phyloP scores from a whole-genome alignment of 1,140 invertebrate genomes.

The Scaptomyza graminum region DNA sequence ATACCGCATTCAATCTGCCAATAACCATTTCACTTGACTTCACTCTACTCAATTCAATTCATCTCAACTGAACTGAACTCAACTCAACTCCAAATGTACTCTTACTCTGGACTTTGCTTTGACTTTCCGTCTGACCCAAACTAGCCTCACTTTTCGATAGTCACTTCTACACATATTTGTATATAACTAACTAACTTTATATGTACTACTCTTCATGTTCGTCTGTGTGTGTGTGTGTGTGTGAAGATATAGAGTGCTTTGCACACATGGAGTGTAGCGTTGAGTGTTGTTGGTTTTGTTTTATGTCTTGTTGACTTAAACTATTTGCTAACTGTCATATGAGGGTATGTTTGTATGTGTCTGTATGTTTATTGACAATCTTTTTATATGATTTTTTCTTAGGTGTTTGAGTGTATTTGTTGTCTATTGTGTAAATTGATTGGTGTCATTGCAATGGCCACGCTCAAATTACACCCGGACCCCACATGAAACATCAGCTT shows the following conservation, averaged over 20 bases:
- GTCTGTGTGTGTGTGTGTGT: conserved; percentile 6
- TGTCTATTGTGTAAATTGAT: conserved; percentile 28
- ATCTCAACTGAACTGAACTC: not conserved
- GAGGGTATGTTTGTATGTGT: conserved; percentile 5
- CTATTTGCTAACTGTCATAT: conserved; percentile 37
- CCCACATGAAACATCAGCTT: not conserved
- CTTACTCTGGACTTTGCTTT: not conserved
- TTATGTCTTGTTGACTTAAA: conserved; percentile 41
- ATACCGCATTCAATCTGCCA: conserved; percentile 26
- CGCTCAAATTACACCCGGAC: conserved; percentile 5
- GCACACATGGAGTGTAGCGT: conserved; percentile 51
- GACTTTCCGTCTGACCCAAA: conserved; percentile 2
- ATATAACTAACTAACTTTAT: conserved; percentile 59
- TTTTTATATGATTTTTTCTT: conserved; percentile 21
- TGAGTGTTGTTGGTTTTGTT: conserved; percentile 39
- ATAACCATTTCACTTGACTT: conserved; percentile 12
- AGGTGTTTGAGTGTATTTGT: conserved; percentile 14
- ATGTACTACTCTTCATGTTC: not conserved
- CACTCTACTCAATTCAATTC: not conserved
- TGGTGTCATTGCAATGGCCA: conserved; percentile 27
- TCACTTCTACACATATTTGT: conserved; percentile 66
- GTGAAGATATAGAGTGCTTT: conserved; percentile 49
- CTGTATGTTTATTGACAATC: not conserved
- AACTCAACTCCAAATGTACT: not conserved
- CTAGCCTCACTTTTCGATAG: conserved; percentile 7